Base-by-base conservation (phyloP, 2,888 invertebrate species). In the Lasioglossum vierecki region DNA sequence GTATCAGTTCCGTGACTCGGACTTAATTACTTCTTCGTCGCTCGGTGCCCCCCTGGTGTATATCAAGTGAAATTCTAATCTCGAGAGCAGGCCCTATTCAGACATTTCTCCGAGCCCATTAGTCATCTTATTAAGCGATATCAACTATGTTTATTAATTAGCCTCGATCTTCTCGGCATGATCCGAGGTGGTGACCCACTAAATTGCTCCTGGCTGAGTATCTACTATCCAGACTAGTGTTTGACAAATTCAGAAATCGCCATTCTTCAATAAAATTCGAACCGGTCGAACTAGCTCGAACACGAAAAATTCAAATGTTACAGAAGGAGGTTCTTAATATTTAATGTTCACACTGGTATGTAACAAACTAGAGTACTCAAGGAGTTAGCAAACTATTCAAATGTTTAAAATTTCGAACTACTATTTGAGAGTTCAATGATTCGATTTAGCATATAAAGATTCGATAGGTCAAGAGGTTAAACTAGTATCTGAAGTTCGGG, bases 131-230 rank as follows among this genome's bases (percentile, higher is more conserved):
- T 68, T 70, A 41, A 15, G 26, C 53, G 82, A 35, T 53, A 49
- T 35, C 70, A 35, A 9, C 60, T 74, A 70, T 74, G 82, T 82
- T 68, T 39, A 39, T 74, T 71, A 83, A 83, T 83, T 82, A 72
- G 83, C 22, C 63, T 35, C 70, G 68, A 74, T 84, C 57, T 35
- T 73, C 76, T 60, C 39, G 73, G 30, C n/a, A 57, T n/a, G 57
- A 30, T 30, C 76, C n/a, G 35, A 22, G 8, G 30, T 57, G 72
- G 15, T 63, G 73, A 74, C 73, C 73, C 83, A 60, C 73, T 83
- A 83, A 83, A 83, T 77, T 53, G 57, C 53, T 77, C 49, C 78
- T 83, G 76, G 72, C 46, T 60, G 22, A 2, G 1, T n/a, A 26
- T 53, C 49, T 26, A n/a, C 18, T 44, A 22, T 68, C 8, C 63